Base-by-base conservation (phyloP, 2,888 invertebrate species). In the Schizotus pectinicornis region DNA sequence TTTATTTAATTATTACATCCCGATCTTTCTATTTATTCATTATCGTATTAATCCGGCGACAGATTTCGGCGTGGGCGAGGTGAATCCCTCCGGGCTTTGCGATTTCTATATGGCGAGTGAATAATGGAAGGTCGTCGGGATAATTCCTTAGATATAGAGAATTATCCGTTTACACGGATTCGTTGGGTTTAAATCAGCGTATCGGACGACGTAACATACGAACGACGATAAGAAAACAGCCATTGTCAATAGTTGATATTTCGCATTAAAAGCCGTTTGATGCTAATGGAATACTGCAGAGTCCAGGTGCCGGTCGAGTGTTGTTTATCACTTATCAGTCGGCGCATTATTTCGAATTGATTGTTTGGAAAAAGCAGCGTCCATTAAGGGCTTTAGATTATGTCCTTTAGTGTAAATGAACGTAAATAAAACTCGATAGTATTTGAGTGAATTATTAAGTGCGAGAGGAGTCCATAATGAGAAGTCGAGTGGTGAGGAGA, bases 211-310 rank as follows among this genome's bases (percentile, higher is more conserved):
- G 58, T 71, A 71, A 73, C 71, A 73, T 73, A 73, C 67, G 71
- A 70, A 69, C 62, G 5, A 58, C 67, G 73, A 74, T 74, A 74
- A 74, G 71, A 65, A 67, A 72, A 61, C 61, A 71, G 67, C 64
- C 64, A 69, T 67, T 72, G 72, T 72, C 72, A 72, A 72, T 72
- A 71, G 67, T 65, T 67, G 67, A 69, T 65, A 65, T 63, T 67
- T 65, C 64, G 60, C 72, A 72, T 73, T 73, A 73, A 72, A 72
- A 72, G 73, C 71, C 52, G 68, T 70, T 72, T 71, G 73, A 71
- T 72, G 72, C 72, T 73, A 72, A 73, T 73, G 73, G 73, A 72
- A 70, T 62, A 60, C 46, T 50, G 53, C 55, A 61, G 73, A 72
- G 74, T 74, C 75, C 55, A 75, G 70, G 68, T 70, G 66, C 64